These are phyloP conservation scores for Dasyurus viverrinus DNA, from an alignment of 2,113 vertebrate species.

Conservation along the genomic window DNA sequence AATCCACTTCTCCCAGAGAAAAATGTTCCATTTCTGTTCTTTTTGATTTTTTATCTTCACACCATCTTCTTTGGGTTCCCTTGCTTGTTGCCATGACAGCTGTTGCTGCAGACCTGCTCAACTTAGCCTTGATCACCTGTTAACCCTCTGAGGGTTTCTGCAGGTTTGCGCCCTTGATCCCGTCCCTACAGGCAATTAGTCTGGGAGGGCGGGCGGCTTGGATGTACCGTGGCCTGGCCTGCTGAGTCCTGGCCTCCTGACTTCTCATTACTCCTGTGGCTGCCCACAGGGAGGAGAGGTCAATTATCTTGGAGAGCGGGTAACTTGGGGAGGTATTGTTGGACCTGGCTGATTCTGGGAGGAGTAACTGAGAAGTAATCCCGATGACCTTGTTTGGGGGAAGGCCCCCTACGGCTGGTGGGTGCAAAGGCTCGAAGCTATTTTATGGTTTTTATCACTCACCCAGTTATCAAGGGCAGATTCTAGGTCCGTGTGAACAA, in stretches of 20 bases:
- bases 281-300: slow-evolving; percentile 59
- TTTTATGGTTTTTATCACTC: not conserved
- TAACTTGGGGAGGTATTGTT: slow-evolving; percentile 75
- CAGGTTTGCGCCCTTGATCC: slow-evolving; percentile 50
- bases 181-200: slow-evolving; percentile 21
- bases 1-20: not conserved
- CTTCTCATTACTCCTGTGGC: slow-evolving; percentile 68
- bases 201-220: slow-evolving; percentile 50
- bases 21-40: not conserved
- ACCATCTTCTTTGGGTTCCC: not conserved
- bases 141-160: slow-evolving; percentile 67
- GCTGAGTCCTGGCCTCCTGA: slow-evolving; percentile 8
- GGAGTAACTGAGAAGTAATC: slow-evolving; percentile 49
- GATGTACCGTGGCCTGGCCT: slow-evolving; percentile 41
- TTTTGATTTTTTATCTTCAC: not conserved
- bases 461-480: not conserved
- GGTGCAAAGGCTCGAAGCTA: slow-evolving; percentile 4
- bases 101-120: slow-evolving; percentile 37
- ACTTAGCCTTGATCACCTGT: slow-evolving; percentile 54
- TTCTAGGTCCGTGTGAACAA: not conserved
- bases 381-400: slow-evolving; percentile 18
- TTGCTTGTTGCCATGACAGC: slow-evolving; percentile 59
- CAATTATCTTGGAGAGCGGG: slow-evolving; percentile 75
- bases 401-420: not conserved
- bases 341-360: slow-evolving; percentile 52